These are phyloP conservation scores for Cyanistes caeruleus DNA, from an alignment of 2,113 vertebrate species.

Conservation along the genomic window DNA sequence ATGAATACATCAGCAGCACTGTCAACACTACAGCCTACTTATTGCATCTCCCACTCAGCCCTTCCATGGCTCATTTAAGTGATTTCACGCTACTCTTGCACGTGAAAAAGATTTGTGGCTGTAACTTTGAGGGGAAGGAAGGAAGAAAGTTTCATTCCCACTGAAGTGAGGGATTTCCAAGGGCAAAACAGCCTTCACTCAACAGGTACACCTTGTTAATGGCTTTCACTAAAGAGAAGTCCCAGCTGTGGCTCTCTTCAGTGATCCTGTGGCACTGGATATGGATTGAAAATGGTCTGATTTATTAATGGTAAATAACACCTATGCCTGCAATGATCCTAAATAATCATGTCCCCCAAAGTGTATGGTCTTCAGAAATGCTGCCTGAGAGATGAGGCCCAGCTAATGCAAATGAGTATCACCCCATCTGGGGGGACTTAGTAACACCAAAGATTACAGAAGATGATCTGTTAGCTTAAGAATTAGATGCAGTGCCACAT, in stretches of 20 bases:
- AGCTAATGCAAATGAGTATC: fast-evolving
- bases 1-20: neutral
- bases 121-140: neutral
- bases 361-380: neutral
- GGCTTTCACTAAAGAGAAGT: neutral
- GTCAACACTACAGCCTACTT: neutral
- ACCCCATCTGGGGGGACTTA: neutral
- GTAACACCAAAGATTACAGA: neutral
- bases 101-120: fast-evolving
- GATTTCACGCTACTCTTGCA: neutral
- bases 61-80: neutral
- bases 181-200: neutral
- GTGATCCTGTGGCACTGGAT: neutral
- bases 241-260: neutral
- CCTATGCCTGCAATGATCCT: fast-evolving
- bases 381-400: neutral
- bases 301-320: neutral
- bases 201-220: neutral
- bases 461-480: neutral
- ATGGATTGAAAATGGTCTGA: fast-evolving
- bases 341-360: neutral
- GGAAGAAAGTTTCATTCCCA: neutral
- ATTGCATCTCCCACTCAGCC: neutral
- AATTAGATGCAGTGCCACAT: neutral
- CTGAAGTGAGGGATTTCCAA: neutral